phyloP scores from a whole-genome alignment of 2,797 vertebrate genomes.

The Acridotheres tristis region DNA sequence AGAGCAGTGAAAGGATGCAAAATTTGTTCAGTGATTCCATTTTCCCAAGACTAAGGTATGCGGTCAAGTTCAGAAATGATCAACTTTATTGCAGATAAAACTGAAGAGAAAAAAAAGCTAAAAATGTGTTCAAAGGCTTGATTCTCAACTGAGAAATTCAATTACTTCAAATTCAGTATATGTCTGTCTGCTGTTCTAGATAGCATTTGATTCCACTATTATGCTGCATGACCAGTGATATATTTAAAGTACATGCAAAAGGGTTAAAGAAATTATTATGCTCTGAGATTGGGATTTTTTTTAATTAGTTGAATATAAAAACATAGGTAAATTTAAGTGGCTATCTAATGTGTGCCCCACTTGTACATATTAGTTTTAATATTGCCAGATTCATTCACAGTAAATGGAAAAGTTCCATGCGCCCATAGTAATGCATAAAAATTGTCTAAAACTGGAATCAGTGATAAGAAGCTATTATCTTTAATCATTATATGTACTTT shows the following conservation, averaged over 20 bases:
- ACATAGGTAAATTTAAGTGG: background rate
- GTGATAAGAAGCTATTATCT: background rate
- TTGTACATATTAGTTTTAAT: background rate
- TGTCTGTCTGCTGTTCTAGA: background rate
- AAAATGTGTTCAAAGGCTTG: background rate
- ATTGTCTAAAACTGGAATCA: background rate
- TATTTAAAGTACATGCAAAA: background rate
- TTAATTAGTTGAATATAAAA: background rate
- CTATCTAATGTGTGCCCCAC: background rate
- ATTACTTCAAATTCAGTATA: background rate
- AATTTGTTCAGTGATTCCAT: background rate
- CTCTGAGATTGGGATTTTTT: background rate
- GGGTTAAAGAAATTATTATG: background rate
- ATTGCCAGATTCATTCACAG: background rate
- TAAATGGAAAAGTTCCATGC: background rate
- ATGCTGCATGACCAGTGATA: background rate
- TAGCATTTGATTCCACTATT: background rate
- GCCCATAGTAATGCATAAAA: background rate
- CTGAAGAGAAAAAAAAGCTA: background rate
- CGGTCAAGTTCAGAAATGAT: background rate
- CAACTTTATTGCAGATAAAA: slow-evolving; percentile 20
- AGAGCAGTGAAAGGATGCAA: background rate
- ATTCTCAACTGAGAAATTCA: background rate
- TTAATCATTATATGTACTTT: background rate
- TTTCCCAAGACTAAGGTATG: background rate